phyloP scores from a whole-genome alignment of 2,113 vertebrate genomes.

The Urocolius indicus region DNA sequence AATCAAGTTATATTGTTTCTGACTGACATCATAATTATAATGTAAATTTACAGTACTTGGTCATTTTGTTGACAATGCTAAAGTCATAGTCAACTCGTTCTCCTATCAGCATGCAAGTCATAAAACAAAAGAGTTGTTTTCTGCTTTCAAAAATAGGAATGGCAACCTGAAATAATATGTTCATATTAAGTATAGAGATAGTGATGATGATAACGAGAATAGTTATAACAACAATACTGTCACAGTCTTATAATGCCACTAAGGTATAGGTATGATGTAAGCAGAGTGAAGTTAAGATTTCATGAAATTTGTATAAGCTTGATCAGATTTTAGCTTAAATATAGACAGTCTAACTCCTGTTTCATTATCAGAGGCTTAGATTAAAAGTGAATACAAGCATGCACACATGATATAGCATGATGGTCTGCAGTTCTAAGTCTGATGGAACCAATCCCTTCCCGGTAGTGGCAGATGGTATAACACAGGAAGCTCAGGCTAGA shows the following conservation, averaged over 20 bases:
- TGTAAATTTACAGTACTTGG: slow-evolving; percentile 11
- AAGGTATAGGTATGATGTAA: neutral
- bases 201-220: neutral
- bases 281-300: neutral
- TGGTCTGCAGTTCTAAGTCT: neutral
- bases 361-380: neutral
- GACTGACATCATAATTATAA: slow-evolving; percentile 36
- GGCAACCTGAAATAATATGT: neutral
- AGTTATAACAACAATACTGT: neutral
- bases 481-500: neutral
- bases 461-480: neutral
- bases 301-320: neutral
- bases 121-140: neutral
- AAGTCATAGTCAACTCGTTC: neutral
- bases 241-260: neutral
- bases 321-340: neutral
- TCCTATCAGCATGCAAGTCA: neutral
- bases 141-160: neutral
- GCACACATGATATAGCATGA: neutral
- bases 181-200: neutral
- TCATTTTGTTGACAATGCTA: slow-evolving; percentile 20
- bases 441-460: neutral
- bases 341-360: neutral
- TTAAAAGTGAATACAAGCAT: neutral
- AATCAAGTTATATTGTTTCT: slow-evolving; percentile 28